Percentiles rank a stretch among this genome's conserved stretches.
Evolutionary conservation across 2,888 invertebrate genomes (phyloP).

Genomic region (Sinohyriopsis cumingii): DNA sequence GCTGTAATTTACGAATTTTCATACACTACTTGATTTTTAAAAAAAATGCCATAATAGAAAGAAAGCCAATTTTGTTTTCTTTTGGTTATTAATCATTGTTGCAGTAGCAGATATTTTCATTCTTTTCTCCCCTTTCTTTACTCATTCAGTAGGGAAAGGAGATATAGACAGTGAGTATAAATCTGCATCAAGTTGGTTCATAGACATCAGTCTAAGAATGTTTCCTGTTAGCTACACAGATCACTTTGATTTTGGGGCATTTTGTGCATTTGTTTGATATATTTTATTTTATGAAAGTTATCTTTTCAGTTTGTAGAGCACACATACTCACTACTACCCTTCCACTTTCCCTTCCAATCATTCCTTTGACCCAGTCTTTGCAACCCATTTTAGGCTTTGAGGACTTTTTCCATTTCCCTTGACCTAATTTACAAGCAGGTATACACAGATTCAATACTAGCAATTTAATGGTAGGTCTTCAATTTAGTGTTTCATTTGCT

Average conservation of each 20-base stretch:
- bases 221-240: no score
- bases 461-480: no score
- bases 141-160: conserved; percentile 50
- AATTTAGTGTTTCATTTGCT: no score
- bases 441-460: no score
- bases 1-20: not conserved
- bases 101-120: conserved; percentile 3
- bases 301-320: no score
- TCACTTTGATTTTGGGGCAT: no score
- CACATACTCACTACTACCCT: not conserved
- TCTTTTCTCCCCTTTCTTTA: conserved; percentile 24
- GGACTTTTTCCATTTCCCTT: not conserved
- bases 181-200: conserved; percentile 6
- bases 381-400: not conserved
- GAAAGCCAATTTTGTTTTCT: not conserved
- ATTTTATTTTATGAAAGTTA: no score
- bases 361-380: not conserved
- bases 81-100: not conserved
- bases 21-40: not conserved
- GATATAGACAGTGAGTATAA: conserved; percentile 63
- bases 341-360: not conserved
- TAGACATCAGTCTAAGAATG: no score
- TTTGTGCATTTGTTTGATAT: no score
- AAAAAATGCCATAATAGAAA: not conserved
- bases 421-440: no score